These are phyloP conservation scores for Catocala nupta DNA, from an alignment of 2,888 invertebrate genomes.

Conservation along the genomic window DNA sequence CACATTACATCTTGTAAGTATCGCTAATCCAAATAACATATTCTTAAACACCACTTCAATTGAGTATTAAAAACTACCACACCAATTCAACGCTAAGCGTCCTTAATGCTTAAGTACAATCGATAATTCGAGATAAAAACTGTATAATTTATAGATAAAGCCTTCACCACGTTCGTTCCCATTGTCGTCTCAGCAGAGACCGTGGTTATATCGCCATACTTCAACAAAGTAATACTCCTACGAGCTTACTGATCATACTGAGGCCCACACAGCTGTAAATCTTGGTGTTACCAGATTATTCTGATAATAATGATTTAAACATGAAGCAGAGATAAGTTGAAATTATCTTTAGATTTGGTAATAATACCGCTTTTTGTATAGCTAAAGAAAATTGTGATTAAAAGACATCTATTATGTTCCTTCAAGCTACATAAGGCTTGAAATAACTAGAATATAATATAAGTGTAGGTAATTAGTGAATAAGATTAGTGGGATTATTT, in stretches of 20 bases:
- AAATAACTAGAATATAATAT: too few relatives aligned
- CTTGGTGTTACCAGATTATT: constrained; percentile 20
- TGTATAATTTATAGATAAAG: background rate
- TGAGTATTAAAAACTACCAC: background rate
- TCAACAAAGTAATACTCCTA: constrained; percentile 19
- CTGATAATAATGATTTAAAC: background rate
- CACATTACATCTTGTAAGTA: too few relatives aligned
- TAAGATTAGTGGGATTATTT: too few relatives aligned
- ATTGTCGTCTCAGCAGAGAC: constrained; percentile 27
- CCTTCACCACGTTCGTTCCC: constrained; percentile 17
- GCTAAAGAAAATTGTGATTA: background rate
- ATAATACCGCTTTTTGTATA: background rate
- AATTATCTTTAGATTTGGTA: too few relatives aligned
- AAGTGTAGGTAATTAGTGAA: too few relatives aligned
- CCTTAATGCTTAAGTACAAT: too few relatives aligned
- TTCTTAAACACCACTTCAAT: background rate
- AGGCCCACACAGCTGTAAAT: constrained; percentile 30
- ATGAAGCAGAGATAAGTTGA: background rate
- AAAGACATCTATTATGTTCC: too few relatives aligned
- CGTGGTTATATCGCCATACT: too few relatives aligned
- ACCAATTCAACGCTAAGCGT: too few relatives aligned
- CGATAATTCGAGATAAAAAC: too few relatives aligned
- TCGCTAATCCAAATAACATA: too few relatives aligned
- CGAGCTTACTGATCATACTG: constrained; percentile 17
- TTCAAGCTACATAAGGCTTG: too few relatives aligned